Conservation (phyloP, 2,888 invertebrate genomes). For the Smittia aterrima region DNA sequence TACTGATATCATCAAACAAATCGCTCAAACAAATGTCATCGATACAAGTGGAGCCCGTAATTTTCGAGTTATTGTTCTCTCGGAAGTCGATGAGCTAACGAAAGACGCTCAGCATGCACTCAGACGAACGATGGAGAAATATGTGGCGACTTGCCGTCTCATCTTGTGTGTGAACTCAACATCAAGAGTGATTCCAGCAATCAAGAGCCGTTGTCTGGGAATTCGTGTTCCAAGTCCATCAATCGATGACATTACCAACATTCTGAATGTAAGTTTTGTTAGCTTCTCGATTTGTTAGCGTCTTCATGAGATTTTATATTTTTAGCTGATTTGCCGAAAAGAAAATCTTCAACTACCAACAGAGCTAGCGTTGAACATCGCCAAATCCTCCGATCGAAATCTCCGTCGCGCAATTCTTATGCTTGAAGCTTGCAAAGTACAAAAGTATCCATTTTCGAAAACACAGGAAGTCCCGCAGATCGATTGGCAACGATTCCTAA, state of each 20-base stretch:
- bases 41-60: constrained; percentile 83
- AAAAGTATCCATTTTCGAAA: constrained; percentile 79
- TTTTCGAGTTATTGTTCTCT: constrained; percentile 95
- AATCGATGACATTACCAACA: constrained; percentile 67
- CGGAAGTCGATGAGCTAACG: constrained; percentile 91
- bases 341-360: constrained; percentile 76
- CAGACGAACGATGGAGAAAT: constrained; percentile 99
- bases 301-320: neutral
- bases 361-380: constrained; percentile 74
- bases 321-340: constrained; percentile 64
- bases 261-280: constrained; percentile 55
- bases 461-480: constrained; percentile 81
- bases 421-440: constrained; percentile 89
- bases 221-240: constrained; percentile 89
- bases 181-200: constrained; percentile 95
- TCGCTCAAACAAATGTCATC: constrained; percentile 94
- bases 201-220: constrained; percentile 89
- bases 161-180: constrained; percentile 93
- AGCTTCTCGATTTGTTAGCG: constrained; percentile 43
- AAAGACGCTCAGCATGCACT: constrained; percentile 98
- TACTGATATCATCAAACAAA: constrained; percentile 95
- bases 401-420: constrained; percentile 87
- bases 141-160: constrained; percentile 88
- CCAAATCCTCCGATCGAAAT: constrained; percentile 80
- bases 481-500: constrained; percentile 90